A percentile compares a stretch with the other conserved stretches of the same genome.
These are phyloP conservation scores for Scatophagus argus DNA, from an alignment of 2,113 vertebrate genomes.

Conservation along the genomic window DNA sequence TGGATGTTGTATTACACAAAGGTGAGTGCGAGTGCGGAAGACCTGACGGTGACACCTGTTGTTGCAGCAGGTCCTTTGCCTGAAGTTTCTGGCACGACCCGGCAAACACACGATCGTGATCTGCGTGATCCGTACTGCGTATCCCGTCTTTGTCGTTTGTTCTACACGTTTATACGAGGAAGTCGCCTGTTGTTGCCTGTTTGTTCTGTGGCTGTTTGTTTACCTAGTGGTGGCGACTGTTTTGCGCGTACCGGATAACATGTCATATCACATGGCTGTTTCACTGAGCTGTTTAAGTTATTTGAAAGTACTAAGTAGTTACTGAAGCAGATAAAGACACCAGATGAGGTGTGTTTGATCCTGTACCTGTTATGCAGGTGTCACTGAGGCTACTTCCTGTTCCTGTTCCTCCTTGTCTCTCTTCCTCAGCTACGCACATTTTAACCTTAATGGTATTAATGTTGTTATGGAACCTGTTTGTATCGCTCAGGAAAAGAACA, in stretches of 20 bases:
- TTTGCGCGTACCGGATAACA: background rate
- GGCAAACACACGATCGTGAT: background rate
- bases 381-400: slow-evolving; percentile 67
- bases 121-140: background rate
- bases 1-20: slow-evolving; percentile 94
- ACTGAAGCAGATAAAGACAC: background rate
- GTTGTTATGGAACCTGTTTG: background rate
- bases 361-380: slow-evolving; percentile 71
- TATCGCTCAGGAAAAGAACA: background rate
- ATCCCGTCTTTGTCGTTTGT: background rate
- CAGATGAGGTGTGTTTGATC: background rate
- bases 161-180: slow-evolving; percentile 33
- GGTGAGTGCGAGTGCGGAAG: slow-evolving; percentile 85
- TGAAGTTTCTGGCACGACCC: slow-evolving; percentile 38
- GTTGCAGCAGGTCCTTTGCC: slow-evolving; percentile 39
- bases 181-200: slow-evolving; percentile 14
- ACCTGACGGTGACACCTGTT: slow-evolving; percentile 78
- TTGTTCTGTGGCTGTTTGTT: slow-evolving; percentile 25
- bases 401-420: slow-evolving; percentile 43
- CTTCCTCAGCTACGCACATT: slow-evolving; percentile 10
- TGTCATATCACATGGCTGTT: background rate
- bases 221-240: slow-evolving; percentile 1
- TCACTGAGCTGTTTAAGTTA: background rate
- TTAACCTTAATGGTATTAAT: background rate
- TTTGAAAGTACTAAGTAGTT: background rate